Evolutionary conservation across 2,113 vertebrate species (phyloP).

Genomic region (Neotoma lepida): DNA sequence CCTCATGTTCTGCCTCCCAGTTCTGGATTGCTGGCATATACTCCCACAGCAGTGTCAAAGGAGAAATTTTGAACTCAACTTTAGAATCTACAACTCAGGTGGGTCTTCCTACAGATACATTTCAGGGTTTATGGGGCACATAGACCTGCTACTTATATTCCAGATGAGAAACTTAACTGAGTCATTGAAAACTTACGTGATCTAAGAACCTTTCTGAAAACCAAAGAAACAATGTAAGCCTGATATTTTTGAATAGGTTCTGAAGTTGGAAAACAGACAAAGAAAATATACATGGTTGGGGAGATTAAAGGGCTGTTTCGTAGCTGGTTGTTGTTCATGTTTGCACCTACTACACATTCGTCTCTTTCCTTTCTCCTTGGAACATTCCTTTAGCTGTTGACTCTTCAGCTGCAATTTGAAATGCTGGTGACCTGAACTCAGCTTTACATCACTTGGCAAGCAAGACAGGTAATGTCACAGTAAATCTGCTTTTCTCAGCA

Average conservation of each 20-base stretch:
- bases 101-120: neutral
- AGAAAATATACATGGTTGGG: neutral
- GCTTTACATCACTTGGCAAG: conserved; percentile 63
- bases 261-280: neutral
- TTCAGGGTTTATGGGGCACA: neutral
- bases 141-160: neutral
- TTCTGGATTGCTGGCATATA: neutral
- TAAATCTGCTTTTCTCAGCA: neutral
- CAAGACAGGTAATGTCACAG: conserved; percentile 35
- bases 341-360: neutral
- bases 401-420: conserved; percentile 57
- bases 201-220: neutral
- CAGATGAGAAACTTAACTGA: conserved; percentile 9
- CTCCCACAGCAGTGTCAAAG: neutral
- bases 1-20: neutral
- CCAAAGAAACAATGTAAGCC: neutral
- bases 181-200: neutral
- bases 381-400: conserved; percentile 35
- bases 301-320: neutral
- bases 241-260: neutral
- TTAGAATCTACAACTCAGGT: neutral
- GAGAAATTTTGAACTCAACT: neutral
- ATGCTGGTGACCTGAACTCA: conserved; percentile 32
- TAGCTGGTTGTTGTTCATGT: neutral
- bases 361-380: neutral